These are phyloP conservation scores for Papilio polytes DNA, from an alignment of 1,140 invertebrate genomes.

Conservation along the genomic window DNA sequence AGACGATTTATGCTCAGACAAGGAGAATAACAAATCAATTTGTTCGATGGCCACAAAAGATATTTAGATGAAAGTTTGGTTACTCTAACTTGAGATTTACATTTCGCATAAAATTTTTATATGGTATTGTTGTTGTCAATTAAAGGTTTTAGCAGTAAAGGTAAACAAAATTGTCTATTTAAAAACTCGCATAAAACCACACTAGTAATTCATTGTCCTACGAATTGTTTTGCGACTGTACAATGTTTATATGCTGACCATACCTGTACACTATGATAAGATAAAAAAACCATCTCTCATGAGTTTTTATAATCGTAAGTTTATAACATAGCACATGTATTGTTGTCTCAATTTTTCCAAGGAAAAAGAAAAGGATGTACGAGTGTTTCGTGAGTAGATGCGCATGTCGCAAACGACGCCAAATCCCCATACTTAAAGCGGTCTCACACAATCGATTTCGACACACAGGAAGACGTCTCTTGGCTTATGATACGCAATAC, in stretches of 20 bases:
- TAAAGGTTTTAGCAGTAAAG: background rate
- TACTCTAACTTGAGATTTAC: background rate
- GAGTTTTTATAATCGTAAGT: background rate
- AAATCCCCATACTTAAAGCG: background rate
- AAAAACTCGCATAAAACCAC: background rate
- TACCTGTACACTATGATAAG: background rate
- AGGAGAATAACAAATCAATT: too few relatives aligned
- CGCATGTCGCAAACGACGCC: conserved; percentile 36
- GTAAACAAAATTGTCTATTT: background rate
- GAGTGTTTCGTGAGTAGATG: background rate
- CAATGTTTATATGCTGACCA: background rate
- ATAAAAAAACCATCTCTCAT: background rate
- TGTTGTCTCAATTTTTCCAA: too few relatives aligned
- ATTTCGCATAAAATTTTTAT: background rate
- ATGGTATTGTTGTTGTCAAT: background rate
- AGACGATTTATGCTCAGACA: too few relatives aligned
- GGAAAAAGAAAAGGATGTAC: too few relatives aligned
- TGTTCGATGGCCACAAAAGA: background rate
- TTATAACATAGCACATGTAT: too few relatives aligned
- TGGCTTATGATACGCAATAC: background rate
- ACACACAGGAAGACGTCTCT: conserved; percentile 26
- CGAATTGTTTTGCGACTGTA: background rate
- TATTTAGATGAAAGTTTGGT: background rate
- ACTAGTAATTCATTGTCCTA: background rate
- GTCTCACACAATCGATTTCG: conserved; percentile 33